Conservation (phyloP, 2,888 invertebrate species). For the Bibio marci region DNA sequence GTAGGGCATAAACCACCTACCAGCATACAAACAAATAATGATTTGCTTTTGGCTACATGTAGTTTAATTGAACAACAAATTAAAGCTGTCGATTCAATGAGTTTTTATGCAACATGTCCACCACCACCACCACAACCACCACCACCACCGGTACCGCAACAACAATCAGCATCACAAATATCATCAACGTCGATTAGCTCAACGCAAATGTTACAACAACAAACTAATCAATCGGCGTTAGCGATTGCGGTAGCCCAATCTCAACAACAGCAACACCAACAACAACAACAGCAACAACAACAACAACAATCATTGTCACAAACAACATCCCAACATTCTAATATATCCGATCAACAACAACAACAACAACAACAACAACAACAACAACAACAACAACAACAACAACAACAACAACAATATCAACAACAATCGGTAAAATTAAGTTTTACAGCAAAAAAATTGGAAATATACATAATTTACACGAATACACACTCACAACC, state of each 20-base stretch:
- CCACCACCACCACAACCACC: slow-evolving; percentile 11
- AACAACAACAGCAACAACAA: no score
- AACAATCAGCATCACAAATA: no score
- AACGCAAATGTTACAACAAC: slow-evolving; percentile 17
- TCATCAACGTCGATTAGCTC: no score
- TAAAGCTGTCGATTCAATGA: slow-evolving; percentile 53
- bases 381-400: no score
- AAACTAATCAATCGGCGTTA: slow-evolving; percentile 3
- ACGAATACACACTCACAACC: no score
- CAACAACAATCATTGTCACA: no score
- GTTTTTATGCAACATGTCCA: slow-evolving; percentile 33
- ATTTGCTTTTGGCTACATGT: slow-evolving; percentile 30
- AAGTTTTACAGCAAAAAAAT: slow-evolving; percentile 15
- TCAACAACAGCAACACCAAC: no score
- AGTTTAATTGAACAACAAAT: slow-evolving; percentile 54
- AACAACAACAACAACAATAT: no score
- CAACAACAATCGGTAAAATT: slow-evolving; percentile 25
- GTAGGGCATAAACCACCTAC: no score
- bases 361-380: slow-evolving; percentile 34
- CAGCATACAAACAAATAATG: no score
- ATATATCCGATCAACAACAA: slow-evolving; percentile 33
- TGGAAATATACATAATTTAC: no score
- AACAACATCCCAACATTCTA: slow-evolving; percentile 31
- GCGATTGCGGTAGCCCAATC: slow-evolving; percentile 9
- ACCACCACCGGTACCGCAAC: slow-evolving; percentile 27